Base-by-base conservation (phyloP, 1,140 invertebrate species). In the Uloborus diversus region DNA sequence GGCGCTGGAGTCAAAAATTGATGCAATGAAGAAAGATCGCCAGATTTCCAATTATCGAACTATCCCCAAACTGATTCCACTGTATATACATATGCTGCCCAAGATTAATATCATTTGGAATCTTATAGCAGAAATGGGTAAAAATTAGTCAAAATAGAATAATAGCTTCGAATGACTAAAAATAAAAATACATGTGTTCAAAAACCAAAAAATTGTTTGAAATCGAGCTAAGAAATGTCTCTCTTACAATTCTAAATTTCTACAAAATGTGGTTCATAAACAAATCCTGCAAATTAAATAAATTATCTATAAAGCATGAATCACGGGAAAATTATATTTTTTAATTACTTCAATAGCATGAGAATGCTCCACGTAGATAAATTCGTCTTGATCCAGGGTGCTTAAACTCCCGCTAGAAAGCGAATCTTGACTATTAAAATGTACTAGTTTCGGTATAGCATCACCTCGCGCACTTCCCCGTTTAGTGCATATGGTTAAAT, bases 321-420 rank as follows among this genome's bases (percentile, higher is more conserved):
- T 23, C 13, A 49, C 17, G 4, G 51, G 3, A 53, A 25, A 65
- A 37, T 47, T 3, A 68, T 61, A n/a, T n/a, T n/a, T n/a, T n/a
- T n/a, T n/a, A n/a, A n/a, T 65, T 75, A 85, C 85, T 82, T 85
- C 69, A 30, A 81, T 37, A 53, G 86, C 78, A 83, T 86, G 86
- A 27, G 81, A 61, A 23, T 62, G 23, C 70, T 86, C 86, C 11
- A 81, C 76, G 65, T 87, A 86, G 23, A 83, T 83, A 79, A 85
- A 86, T 68, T 86, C 85, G 56, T 86, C 84, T 28, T 81, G 70
- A 49, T 81, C 81, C 57, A 82, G 53, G 30, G 70, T 81, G 79
- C 68, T 80, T 57, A 70, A n/a, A 68, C 76, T 79, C 30, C 70
- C 68, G 47, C 57, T 66, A n/a, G 79, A 78, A 20, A 53, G 27